phyloP scores from a whole-genome alignment of 2,797 vertebrate species.

The Aphelocoma californica region DNA sequence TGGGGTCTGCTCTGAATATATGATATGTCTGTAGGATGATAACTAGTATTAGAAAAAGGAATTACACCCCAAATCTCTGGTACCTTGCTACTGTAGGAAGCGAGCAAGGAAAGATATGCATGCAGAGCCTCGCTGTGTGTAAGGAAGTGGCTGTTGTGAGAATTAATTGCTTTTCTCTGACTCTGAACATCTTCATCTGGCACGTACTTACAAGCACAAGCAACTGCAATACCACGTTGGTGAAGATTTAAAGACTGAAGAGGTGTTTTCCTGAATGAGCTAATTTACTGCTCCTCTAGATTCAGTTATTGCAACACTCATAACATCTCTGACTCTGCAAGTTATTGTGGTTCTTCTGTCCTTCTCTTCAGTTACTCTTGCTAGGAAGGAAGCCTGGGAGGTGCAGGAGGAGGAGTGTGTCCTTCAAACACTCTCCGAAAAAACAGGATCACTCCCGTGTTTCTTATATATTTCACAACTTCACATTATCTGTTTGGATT shows the following conservation, averaged over 20 bases:
- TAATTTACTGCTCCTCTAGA: neutral
- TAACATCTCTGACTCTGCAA: neutral
- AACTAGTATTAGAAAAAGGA: neutral
- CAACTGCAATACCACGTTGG: neutral
- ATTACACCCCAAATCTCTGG: neutral
- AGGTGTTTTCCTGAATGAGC: neutral
- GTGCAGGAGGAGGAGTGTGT: neutral
- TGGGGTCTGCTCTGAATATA: neutral
- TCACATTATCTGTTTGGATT: neutral
- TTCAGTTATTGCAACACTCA: neutral
- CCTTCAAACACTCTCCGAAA: neutral
- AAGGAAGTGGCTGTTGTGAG: neutral
- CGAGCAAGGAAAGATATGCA: neutral
- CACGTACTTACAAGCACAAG: rapidly evolving
- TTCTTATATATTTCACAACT: neutral
- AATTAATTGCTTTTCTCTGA: neutral
- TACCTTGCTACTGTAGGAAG: neutral
- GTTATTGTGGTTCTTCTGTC: neutral
- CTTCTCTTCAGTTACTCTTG: neutral
- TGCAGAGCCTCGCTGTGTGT: neutral
- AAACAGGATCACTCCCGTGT: neutral
- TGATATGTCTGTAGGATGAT: neutral
- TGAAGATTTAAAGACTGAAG: neutral
- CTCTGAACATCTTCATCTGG: neutral
- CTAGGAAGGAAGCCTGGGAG: neutral